Evolutionary conservation across 1,140 invertebrate species (phyloP).

Genomic region (Propsilocerus akamusi): DNA sequence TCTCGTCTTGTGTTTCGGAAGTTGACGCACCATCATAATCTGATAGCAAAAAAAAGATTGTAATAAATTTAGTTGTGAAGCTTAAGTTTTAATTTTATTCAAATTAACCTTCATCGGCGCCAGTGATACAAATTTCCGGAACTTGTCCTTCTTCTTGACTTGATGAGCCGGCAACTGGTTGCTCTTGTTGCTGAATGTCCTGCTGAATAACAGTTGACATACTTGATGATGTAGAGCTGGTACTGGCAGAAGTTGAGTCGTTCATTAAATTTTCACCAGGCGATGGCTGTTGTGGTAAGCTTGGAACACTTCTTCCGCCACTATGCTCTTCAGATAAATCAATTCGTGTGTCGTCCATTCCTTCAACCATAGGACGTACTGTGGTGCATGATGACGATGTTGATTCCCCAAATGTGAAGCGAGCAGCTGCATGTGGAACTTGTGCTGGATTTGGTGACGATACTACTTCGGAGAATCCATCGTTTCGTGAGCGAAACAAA

Average conservation of each 20-base stretch:
- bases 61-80: not conserved
- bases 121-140: not conserved
- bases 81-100: not conserved
- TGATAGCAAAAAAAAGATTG: not conserved
- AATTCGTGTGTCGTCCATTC: conserved; percentile 59
- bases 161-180: not conserved
- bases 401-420: conserved; percentile 55
- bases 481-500: conserved; percentile 59
- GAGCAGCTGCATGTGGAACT: conserved; percentile 25
- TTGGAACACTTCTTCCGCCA: conserved; percentile 47
- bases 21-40: conserved; percentile 6
- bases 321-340: conserved; percentile 48
- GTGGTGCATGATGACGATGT: conserved; percentile 17
- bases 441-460: conserved; percentile 66
- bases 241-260: conserved; percentile 7
- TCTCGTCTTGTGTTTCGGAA: conserved; percentile 9
- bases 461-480: conserved; percentile 74
- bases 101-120: not conserved
- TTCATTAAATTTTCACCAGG: conserved; percentile 24
- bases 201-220: conserved; percentile 18
- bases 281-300: conserved; percentile 51
- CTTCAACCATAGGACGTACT: conserved; percentile 27
- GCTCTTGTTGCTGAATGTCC: not conserved
- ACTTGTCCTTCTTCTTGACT: not conserved
- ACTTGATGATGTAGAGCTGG: conserved; percentile 13